Evolutionary conservation across 2,888 invertebrate species (phyloP).

Genomic region (Blomia tropicalis): DNA sequence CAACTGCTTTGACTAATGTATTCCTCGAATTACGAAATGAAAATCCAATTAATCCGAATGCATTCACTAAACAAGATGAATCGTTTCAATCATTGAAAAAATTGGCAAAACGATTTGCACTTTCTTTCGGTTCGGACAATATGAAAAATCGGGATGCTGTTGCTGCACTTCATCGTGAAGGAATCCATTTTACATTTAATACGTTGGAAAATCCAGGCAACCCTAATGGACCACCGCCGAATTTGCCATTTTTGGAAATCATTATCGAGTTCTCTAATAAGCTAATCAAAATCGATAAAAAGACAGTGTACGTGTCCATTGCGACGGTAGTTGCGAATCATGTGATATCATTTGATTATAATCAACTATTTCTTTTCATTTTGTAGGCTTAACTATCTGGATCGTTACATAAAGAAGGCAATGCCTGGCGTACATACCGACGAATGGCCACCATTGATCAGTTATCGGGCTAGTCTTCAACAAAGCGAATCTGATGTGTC

Average conservation of each 20-base stretch:
- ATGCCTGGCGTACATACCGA: slow-evolving; percentile 69
- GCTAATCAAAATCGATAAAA: slow-evolving; percentile 86
- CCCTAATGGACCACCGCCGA: slow-evolving; percentile 63
- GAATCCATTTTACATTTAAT: slow-evolving; percentile 70
- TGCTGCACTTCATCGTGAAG: slow-evolving; percentile 82
- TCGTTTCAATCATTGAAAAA: slow-evolving; percentile 85
- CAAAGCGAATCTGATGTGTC: slow-evolving; percentile 60
- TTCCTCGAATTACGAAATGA: slow-evolving; percentile 52
- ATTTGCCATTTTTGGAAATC: slow-evolving; percentile 83
- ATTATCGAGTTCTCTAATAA: slow-evolving; percentile 90
- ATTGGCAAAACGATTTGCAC: slow-evolving; percentile 83
- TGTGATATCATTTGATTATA: slow-evolving; percentile 17
- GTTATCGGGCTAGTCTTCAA: slow-evolving; percentile 68
- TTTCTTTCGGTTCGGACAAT: slow-evolving; percentile 90
- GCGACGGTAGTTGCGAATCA: slow-evolving; percentile 26
- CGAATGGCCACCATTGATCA: slow-evolving; percentile 77
- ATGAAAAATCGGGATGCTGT: slow-evolving; percentile 91
- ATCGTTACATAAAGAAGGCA: slow-evolving; percentile 56
- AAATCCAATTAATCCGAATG: slow-evolving; percentile 36
- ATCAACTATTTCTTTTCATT: slow-evolving; percentile 13
- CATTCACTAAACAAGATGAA: slow-evolving; percentile 42
- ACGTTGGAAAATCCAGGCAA: slow-evolving; percentile 45
- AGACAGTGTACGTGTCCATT: slow-evolving; percentile 53
- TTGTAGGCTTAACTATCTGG: slow-evolving; percentile 58
- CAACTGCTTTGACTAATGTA: slow-evolving; percentile 70